Conservation (phyloP, 1,140 invertebrate species). For the Nasonia giraulti region DNA sequence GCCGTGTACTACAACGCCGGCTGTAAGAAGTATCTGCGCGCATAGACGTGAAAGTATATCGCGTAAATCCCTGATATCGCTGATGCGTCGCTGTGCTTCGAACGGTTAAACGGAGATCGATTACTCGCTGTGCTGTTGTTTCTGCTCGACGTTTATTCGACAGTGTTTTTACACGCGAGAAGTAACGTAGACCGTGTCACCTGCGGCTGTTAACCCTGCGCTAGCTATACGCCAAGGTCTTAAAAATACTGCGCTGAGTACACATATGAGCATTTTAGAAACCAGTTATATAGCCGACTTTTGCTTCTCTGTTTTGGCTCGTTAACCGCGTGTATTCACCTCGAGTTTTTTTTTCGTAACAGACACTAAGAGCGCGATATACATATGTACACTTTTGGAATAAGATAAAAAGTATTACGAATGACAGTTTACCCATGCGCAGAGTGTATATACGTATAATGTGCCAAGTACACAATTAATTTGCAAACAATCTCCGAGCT, state of each 20-base stretch:
- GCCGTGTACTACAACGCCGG: no score
- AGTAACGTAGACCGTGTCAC: neutral
- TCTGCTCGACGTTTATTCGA: no score
- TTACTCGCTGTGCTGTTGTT: no score
- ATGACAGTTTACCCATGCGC: no score
- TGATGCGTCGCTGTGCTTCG: no score
- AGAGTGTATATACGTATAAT: neutral
- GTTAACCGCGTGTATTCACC: conserved; percentile 28
- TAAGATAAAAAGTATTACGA: neutral
- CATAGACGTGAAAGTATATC: no score
- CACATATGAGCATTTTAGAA: neutral
- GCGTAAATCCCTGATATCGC: no score
- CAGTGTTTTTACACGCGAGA: no score
- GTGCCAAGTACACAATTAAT: neutral
- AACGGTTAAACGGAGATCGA: no score
- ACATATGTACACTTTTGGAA: neutral
- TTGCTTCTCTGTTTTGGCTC: conserved; percentile 18
- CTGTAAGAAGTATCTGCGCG: neutral
- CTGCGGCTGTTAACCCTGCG: neutral
- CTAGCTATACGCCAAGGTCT: neutral
- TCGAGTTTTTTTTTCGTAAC: neutral
- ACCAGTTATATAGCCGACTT: conserved; percentile 8
- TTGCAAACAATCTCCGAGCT: neutral
- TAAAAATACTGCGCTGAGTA: neutral
- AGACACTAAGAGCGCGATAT: neutral